Conservation (phyloP, 2,113 vertebrate species). For the Chlorodrepanis virens region DNA sequence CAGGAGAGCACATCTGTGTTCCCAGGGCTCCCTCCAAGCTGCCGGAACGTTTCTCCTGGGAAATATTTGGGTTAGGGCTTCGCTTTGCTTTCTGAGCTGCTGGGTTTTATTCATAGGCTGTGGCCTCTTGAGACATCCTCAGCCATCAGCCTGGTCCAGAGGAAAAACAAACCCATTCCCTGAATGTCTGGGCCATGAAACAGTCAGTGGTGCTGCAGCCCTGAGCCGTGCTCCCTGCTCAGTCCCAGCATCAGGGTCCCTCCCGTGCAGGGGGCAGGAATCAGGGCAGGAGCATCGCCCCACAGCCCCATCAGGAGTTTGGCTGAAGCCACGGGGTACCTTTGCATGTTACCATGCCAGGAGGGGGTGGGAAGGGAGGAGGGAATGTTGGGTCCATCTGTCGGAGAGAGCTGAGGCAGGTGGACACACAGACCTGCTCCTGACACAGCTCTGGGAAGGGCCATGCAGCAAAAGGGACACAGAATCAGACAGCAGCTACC, state of each 20-base stretch:
- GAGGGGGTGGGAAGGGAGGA: not conserved
- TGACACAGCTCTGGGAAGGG: not conserved
- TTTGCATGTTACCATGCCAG: accelerated
- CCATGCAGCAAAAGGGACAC: not conserved
- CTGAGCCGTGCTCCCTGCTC: accelerated
- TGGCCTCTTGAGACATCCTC: constrained; percentile 42
- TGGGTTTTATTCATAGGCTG: constrained; percentile 7
- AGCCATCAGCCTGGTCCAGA: not conserved
- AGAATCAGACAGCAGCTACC: not conserved
- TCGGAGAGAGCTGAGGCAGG: accelerated
- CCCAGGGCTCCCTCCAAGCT: constrained; percentile 5
- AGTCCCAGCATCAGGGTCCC: not conserved
- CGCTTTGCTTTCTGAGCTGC: not conserved
- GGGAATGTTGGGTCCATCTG: not conserved
- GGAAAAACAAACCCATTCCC: constrained; percentile 13
- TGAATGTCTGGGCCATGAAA: not conserved
- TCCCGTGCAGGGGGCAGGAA: accelerated
- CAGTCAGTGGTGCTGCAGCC: not conserved
- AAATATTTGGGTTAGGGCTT: constrained; percentile 37
- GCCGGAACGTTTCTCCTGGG: constrained; percentile 12
- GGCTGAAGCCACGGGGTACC: not conserved
- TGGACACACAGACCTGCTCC: not conserved
- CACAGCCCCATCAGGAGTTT: accelerated
- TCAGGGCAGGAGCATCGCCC: accelerated
- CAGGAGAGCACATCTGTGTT: constrained; percentile 60